phyloP scores from a whole-genome alignment of 2,113 vertebrate species.

The Protomyctophum bolini region DNA sequence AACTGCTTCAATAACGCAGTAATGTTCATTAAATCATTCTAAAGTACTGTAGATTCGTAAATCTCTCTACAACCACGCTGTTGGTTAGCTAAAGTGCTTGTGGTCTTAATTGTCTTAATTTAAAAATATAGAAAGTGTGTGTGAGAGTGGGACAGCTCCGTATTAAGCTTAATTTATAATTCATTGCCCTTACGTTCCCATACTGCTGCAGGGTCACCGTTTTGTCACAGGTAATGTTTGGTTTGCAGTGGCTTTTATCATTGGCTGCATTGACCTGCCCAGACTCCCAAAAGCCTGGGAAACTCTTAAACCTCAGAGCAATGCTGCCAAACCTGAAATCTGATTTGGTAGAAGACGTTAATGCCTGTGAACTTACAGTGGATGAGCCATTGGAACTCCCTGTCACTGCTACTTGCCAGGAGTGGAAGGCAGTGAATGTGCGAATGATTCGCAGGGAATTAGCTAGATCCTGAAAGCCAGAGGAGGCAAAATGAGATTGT shows the following conservation, averaged over 20 bases:
- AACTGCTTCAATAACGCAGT: no score
- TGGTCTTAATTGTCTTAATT: background rate
- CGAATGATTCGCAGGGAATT: conserved; percentile 57
- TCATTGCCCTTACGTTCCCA: conserved; percentile 43
- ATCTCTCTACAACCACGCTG: no score
- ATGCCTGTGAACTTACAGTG: conserved; percentile 34
- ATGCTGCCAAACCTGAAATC: conserved; percentile 23
- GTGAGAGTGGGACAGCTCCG: no score
- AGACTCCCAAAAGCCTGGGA: conserved; percentile 11
- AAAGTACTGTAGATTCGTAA: no score
- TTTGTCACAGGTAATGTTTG: conserved; percentile 1
- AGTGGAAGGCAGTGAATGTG: conserved; percentile 42
- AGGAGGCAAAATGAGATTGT: conserved; percentile 53
- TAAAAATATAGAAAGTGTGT: no score
- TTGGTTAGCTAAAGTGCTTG: background rate
- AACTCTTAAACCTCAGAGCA: conserved; percentile 1
- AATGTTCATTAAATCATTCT: no score
- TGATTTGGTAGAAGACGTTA: conserved; percentile 36
- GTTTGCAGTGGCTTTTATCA: conserved; percentile 9
- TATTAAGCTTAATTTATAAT: conserved; percentile 13
- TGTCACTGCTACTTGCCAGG: conserved; percentile 40
- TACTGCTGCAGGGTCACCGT: conserved; percentile 17
- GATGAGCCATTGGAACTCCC: conserved; percentile 50
- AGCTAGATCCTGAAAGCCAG: conserved; percentile 46
- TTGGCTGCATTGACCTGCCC: conserved; percentile 13